A percentile compares a stretch with the other conserved stretches of the same genome.
phyloP scores from a whole-genome alignment of 2,797 vertebrate species.

The Pseudotriccus pelzelni region DNA sequence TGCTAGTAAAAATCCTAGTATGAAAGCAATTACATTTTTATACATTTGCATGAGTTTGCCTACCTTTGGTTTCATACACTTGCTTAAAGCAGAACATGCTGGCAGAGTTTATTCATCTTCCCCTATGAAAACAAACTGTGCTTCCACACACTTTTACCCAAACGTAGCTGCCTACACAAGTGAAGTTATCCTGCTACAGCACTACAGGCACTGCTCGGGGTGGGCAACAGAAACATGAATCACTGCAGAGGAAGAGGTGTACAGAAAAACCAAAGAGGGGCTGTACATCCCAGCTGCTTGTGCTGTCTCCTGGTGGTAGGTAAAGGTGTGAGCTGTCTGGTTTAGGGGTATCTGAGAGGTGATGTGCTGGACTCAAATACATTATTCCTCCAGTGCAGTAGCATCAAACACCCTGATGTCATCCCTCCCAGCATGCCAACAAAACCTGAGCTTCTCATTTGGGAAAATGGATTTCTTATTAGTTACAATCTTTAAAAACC shows the following conservation, averaged over 20 bases:
- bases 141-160: not conserved
- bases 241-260: not conserved
- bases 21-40: not conserved
- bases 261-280: not conserved
- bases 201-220: not conserved
- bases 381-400: too few relatives aligned
- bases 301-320: not conserved
- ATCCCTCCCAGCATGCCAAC: not conserved
- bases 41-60: conserved; percentile 34
- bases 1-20: not conserved
- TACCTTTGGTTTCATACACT: conserved; percentile 11
- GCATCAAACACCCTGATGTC: not conserved
- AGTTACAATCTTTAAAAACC: not conserved
- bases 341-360: not conserved
- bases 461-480: not conserved
- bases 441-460: not conserved
- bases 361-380: too few relatives aligned
- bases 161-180: conserved; percentile 18
- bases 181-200: not conserved
- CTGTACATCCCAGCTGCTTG: not conserved
- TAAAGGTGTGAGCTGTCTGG: not conserved
- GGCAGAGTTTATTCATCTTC: conserved; percentile 35
- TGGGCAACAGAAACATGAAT: not conserved
- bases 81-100: not conserved
- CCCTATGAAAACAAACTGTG: conserved; percentile 4